These are phyloP conservation scores for Amphiprion clarkii DNA, from an alignment of 2,797 vertebrate genomes.

Conservation along the genomic window DNA sequence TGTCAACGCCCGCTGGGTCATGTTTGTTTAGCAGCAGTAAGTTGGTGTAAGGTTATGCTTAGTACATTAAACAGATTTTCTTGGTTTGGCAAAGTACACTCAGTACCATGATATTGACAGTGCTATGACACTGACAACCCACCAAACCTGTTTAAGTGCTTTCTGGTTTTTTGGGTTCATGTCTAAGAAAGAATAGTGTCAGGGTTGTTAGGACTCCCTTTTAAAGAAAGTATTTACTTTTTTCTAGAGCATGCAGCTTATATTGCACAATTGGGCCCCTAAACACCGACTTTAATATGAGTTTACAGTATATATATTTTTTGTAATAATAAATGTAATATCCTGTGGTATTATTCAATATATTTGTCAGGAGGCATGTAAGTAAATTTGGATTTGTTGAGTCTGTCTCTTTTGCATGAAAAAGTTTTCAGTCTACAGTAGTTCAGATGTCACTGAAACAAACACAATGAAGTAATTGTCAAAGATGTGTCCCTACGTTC, in stretches of 20 bases:
- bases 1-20: slow-evolving; percentile 66
- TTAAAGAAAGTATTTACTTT: background rate
- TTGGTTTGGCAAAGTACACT: slow-evolving; percentile 29
- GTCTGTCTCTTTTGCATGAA: background rate
- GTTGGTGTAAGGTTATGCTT: slow-evolving; percentile 63
- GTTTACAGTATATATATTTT: background rate
- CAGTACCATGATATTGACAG: slow-evolving; percentile 8
- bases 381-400: background rate
- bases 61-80: slow-evolving; percentile 53
- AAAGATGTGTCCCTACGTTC: background rate
- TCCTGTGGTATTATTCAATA: background rate
- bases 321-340: background rate
- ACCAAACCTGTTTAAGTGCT: slow-evolving; percentile 48
- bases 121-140: slow-evolving; percentile 22
- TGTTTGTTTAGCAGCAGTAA: slow-evolving; percentile 74
- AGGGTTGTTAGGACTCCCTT: background rate
- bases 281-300: background rate
- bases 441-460: slow-evolving; percentile 2
- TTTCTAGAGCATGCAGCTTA: background rate
- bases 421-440: background rate
- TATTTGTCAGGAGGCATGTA: background rate
- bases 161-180: background rate
- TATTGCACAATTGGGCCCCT: background rate
- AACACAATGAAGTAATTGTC: background rate
- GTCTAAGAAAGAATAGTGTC: background rate